Percentiles rank a stretch among this genome's conserved stretches.
phyloP scores from a whole-genome alignment of 1,140 invertebrate species.

The Alviniconcha marisindica region DNA sequence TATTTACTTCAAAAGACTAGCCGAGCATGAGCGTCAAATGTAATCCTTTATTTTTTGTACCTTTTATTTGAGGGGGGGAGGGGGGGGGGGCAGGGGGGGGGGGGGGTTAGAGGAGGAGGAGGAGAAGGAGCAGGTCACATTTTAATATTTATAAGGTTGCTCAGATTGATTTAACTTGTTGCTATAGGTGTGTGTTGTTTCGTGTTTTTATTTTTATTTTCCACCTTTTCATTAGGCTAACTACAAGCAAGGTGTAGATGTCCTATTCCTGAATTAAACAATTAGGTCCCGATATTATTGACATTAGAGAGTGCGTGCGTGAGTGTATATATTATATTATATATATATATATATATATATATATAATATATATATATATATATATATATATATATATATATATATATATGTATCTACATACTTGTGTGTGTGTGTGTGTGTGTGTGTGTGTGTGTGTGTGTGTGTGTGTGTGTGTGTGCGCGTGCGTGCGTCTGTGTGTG shows the following conservation, averaged over 20 bases:
- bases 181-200: background rate
- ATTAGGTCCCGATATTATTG: background rate
- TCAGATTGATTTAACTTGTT: too few relatives aligned
- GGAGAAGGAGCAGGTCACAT: too few relatives aligned
- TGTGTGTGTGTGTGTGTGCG: background rate
- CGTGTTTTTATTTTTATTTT: background rate
- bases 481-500: background rate
- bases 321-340: background rate
- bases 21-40: too few relatives aligned
- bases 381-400: background rate
- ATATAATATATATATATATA: background rate
- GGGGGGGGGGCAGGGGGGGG: too few relatives aligned
- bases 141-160: too few relatives aligned
- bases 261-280: background rate
- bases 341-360: background rate
- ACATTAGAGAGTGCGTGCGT: background rate
- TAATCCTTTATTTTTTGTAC: too few relatives aligned
- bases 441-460: background rate
- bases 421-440: background rate
- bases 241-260: background rate
- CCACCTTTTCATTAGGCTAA: background rate
- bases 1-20: conserved; percentile 16
- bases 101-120: too few relatives aligned
- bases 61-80: too few relatives aligned
- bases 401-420: background rate